These are phyloP conservation scores for Perca fluviatilis DNA, from an alignment of 2,113 vertebrate genomes.

Conservation along the genomic window DNA sequence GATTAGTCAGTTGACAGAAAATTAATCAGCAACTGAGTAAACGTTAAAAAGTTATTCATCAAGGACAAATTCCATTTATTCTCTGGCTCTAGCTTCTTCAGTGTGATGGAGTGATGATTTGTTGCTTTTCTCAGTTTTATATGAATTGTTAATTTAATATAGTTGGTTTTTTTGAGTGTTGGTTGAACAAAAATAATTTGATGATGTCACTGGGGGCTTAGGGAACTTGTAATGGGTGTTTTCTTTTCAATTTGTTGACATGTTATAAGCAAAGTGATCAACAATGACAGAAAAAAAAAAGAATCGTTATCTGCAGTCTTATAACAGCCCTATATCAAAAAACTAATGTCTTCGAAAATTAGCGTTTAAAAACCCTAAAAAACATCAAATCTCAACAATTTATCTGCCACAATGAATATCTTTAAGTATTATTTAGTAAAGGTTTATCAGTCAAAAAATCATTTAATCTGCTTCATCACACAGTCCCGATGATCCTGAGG, in stretches of 20 bases:
- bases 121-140: not conserved
- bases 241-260: too few relatives aligned
- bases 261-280: too few relatives aligned
- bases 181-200: not conserved
- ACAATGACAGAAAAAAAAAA: not conserved
- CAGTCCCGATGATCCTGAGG: too few relatives aligned
- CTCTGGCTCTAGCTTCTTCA: conserved; percentile 1
- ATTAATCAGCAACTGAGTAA: not conserved
- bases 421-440: too few relatives aligned
- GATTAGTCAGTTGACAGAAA: conserved; percentile 16
- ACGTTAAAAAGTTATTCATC: conserved; percentile 7
- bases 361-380: conserved; percentile 2
- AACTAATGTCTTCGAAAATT: not conserved
- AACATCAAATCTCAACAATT: not conserved
- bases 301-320: not conserved
- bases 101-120: not conserved
- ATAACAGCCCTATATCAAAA: not conserved
- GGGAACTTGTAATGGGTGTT: too few relatives aligned
- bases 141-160: not conserved
- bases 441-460: not conserved
- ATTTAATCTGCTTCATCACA: not conserved
- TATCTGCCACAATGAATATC: too few relatives aligned
- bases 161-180: not conserved
- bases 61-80: not conserved
- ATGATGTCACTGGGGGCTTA: not conserved